phyloP scores from a whole-genome alignment of 2,113 vertebrate genomes.

The Bostrychus sinensis region DNA sequence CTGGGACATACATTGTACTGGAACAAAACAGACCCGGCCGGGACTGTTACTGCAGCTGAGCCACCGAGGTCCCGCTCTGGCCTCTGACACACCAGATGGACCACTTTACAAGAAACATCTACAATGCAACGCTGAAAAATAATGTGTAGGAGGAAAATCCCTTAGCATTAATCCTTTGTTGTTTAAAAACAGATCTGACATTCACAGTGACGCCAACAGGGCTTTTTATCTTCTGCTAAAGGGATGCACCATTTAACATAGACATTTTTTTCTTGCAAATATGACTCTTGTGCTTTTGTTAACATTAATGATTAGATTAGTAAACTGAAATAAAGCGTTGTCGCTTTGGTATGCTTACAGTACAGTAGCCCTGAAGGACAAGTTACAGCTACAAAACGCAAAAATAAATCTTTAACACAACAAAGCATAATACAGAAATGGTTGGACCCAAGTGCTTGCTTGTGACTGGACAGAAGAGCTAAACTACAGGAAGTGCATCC shows the following conservation, averaged over 20 bases:
- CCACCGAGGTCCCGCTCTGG: constrained; percentile 17
- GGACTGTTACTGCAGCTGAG: constrained; percentile 56
- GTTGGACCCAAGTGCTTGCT: too few species aligned
- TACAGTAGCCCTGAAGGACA: too few species aligned
- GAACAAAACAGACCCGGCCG: constrained; percentile 28
- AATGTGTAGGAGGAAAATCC: constrained; percentile 33
- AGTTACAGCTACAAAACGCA: too few species aligned
- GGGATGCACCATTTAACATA: not conserved
- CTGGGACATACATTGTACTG: constrained; percentile 7
- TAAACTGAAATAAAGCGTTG: too few species aligned
- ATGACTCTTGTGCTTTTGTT: too few species aligned
- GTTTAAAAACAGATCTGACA: constrained; percentile 24
- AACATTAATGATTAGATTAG: too few species aligned
- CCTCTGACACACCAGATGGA: constrained; percentile 45
- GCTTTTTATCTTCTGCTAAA: not conserved
- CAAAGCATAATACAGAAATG: too few species aligned
- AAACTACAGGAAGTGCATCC: too few species aligned
- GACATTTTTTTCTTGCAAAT: too few species aligned
- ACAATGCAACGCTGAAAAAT: constrained; percentile 20
- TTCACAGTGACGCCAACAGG: constrained; percentile 13
- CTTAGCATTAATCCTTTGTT: constrained; percentile 38
- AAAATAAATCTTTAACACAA: too few species aligned
- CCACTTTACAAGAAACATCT: constrained; percentile 32
- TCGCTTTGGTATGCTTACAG: too few species aligned
- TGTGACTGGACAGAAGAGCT: too few species aligned